These are phyloP conservation scores for Loris lydekkerianus DNA, from an alignment of 2,797 vertebrate species.

Conservation along the genomic window DNA sequence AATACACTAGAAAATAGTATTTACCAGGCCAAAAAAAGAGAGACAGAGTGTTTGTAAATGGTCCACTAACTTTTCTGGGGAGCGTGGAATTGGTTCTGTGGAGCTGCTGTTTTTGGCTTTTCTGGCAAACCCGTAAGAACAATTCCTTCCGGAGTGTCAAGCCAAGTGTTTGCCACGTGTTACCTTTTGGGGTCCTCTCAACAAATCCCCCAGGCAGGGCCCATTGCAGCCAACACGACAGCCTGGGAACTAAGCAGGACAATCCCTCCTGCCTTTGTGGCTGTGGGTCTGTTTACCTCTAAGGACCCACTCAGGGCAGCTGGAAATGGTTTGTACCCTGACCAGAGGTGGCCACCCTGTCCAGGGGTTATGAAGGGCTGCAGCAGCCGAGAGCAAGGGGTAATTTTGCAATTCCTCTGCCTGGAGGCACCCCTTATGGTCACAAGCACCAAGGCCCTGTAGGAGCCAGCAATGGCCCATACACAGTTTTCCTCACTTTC, in stretches of 20 bases:
- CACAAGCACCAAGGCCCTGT: not conserved
- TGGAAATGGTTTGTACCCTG: not conserved
- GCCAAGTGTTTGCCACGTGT: fast-evolving
- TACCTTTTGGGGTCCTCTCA: not conserved
- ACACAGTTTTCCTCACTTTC: fast-evolving
- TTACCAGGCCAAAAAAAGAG: not conserved
- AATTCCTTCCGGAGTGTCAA: not conserved
- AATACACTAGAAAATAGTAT: not conserved
- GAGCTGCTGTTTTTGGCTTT: not conserved
- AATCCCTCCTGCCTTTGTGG: fast-evolving
- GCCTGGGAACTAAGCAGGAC: fast-evolving
- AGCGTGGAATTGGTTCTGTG: not conserved
- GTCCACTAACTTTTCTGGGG: not conserved
- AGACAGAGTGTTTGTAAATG: not conserved
- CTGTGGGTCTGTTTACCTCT: not conserved
- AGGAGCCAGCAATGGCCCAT: not conserved
- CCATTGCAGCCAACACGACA: fast-evolving
- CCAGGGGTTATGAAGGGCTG: fast-evolving
- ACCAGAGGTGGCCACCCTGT: not conserved
- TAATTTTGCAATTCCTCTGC: no score
- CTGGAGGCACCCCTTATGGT: not conserved
- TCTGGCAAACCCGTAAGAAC: not conserved
- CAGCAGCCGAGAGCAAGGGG: no score
- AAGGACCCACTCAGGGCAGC: not conserved
- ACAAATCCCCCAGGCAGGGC: fast-evolving